Evolutionary conservation across 2,113 vertebrate species (phyloP), one percentile per base, ranked within the genome.

Genomic region (Ophiodon elongatus): DNA sequence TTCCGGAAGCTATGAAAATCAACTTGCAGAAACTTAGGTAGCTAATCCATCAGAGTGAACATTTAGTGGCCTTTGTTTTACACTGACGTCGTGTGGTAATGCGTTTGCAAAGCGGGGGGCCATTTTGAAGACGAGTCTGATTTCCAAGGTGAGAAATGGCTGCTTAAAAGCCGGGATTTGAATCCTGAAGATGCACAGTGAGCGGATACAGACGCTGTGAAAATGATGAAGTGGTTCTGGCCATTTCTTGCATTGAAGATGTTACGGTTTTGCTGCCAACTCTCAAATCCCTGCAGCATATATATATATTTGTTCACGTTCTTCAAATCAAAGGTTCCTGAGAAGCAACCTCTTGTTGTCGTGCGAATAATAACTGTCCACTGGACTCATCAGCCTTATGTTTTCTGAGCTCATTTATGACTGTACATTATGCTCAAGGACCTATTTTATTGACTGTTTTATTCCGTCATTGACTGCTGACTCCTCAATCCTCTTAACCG

Each of bases 1-100:
- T 84, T 67, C 67, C 66, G 59, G 37, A 63, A 21, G 60, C 63
- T 73, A 33, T 66, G 43, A 78, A 79, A 73, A 80, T 45, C 31
- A 73, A 25, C 29, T 17, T 73, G 69, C 67, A 81, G 63, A 41
- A 62, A 70, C 4, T 27, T 3, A 4, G 31, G 37, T 60, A 63
- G 27, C 47, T 23, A 66, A 74, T 84, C 52, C 52, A 64, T 72
- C 56, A 45, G 2, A 10, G 63, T 19, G 29, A 57, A 47, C 37
- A 35, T 59, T 72, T 29, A 67, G 45, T 43, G n/a, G 23, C 27
- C 31, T 77, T 75, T 23, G 35, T 77, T 43, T 62, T 15, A 33
- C 43, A 7, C 17, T 11, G 47, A 23, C 27, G 8, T 67, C 4
- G 17, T 35, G 64, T 21, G 9, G 14, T 41, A 29, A 14, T 65